These are phyloP conservation scores for Molanna angustata DNA, from an alignment of 2,888 invertebrate genomes.

Conservation along the genomic window DNA sequence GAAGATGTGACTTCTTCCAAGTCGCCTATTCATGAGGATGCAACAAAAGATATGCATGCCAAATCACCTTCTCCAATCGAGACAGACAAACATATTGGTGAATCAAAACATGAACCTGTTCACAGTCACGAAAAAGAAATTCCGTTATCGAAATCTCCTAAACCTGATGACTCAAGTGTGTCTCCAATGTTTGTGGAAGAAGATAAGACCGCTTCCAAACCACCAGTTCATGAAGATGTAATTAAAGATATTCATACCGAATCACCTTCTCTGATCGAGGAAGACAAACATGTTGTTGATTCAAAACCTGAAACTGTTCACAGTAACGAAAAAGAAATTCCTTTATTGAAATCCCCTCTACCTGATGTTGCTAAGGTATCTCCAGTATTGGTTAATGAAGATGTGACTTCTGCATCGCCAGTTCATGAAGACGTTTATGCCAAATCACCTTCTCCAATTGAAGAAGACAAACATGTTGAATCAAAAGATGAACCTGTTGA, in stretches of 20 bases:
- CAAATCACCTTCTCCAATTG: slow-evolving; percentile 10
- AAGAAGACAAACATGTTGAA: not conserved
- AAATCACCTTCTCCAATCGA: too few species aligned
- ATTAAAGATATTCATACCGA: not conserved
- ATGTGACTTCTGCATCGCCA: too few species aligned
- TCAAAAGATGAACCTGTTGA: too few species aligned
- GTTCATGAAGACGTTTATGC: not conserved
- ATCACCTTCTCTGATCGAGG: not conserved
- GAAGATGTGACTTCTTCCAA: too few species aligned
- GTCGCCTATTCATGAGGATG: too few species aligned
- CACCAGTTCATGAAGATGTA: not conserved
- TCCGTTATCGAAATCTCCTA: not conserved
- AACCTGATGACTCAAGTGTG: not conserved
- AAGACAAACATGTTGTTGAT: not conserved
- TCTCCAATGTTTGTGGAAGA: slow-evolving; percentile 8
- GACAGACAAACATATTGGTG: too few species aligned
- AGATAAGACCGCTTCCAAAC: slow-evolving; percentile 13
- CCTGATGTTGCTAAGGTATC: too few species aligned
- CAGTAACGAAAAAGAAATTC: not conserved
- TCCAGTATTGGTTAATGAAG: not conserved
- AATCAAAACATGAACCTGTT: too few species aligned
- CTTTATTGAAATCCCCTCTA: slow-evolving; percentile 1
- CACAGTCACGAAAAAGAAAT: not conserved
- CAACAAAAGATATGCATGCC: too few species aligned
- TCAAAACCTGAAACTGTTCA: not conserved